Evolutionary conservation across 37 sponge, comb jelly and placozoan genomes (phyloP).

Genomic region (Halichondria panicea): DNA sequence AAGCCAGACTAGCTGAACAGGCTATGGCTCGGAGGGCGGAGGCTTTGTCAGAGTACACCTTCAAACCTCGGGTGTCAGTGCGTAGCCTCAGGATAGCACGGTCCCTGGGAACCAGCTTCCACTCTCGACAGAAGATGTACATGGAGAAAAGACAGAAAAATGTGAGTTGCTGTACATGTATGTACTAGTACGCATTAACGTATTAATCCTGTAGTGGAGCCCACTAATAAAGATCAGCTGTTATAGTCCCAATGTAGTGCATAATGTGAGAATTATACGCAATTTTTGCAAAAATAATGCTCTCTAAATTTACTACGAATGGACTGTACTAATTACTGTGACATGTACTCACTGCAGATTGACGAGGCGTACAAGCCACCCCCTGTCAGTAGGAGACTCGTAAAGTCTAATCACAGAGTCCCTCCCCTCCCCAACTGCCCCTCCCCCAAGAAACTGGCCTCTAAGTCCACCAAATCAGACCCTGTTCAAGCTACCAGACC

Average conservation of each 20-base stretch:
- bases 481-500: no score
- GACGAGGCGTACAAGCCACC: slow-evolving; percentile 4
- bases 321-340: no score
- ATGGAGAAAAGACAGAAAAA: slow-evolving; percentile 49
- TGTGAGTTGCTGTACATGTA: slow-evolving; percentile 4
- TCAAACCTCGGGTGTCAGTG: slow-evolving; percentile 60
- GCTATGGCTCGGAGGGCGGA: slow-evolving; percentile 16
- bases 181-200: background rate
- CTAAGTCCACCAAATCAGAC: no score
- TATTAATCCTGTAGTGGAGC: no score
- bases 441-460: no score
- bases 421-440: background rate
- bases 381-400: background rate
- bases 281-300: no score
- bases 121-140: slow-evolving; percentile 60
- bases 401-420: background rate
- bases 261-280: no score
- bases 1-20: slow-evolving; percentile 20
- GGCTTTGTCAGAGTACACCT: slow-evolving; percentile 31
- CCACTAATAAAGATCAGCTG: no score
- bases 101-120: slow-evolving; percentile 61
- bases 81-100: slow-evolving; percentile 55
- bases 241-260: background rate
- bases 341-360: background rate
- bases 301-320: no score